These are phyloP conservation scores for Dicycla oo DNA, from an alignment of 2,888 invertebrate species.

Conservation along the genomic window DNA sequence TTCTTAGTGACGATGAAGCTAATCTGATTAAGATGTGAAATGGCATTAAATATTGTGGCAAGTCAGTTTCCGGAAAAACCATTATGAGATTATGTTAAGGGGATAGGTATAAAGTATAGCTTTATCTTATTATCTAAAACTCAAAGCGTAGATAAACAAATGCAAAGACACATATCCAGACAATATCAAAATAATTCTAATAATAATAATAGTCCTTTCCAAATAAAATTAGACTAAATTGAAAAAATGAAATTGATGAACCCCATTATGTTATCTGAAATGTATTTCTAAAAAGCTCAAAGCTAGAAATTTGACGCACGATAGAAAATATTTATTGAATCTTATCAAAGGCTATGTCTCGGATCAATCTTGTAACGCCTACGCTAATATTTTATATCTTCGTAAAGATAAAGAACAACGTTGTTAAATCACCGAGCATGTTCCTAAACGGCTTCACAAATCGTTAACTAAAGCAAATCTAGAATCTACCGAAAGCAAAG, in stretches of 20 bases:
- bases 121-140: too few relatives aligned
- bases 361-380: slow-evolving; percentile 25
- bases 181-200: not conserved
- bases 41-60: not conserved
- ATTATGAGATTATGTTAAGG: slow-evolving; percentile 2
- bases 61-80: not conserved
- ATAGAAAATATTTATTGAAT: slow-evolving; percentile 25
- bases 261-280: not conserved
- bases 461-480: slow-evolving; percentile 43
- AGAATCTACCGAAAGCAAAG: slow-evolving; percentile 59
- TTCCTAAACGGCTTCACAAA: slow-evolving; percentile 40
- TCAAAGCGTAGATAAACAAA: not conserved
- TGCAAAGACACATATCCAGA: not conserved
- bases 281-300: not conserved
- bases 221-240: not conserved
- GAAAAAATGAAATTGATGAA: not conserved
- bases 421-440: slow-evolving; percentile 19
- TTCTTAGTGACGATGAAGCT: not conserved
- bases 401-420: slow-evolving; percentile 23
- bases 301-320: not conserved
- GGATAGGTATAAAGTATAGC: not conserved
- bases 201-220: not conserved
- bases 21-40: slow-evolving; percentile 22
- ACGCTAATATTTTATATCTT: slow-evolving; percentile 6
- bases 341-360: slow-evolving; percentile 17